Conservation (phyloP, 2,797 vertebrate species). For the Prunella strophiata region DNA sequence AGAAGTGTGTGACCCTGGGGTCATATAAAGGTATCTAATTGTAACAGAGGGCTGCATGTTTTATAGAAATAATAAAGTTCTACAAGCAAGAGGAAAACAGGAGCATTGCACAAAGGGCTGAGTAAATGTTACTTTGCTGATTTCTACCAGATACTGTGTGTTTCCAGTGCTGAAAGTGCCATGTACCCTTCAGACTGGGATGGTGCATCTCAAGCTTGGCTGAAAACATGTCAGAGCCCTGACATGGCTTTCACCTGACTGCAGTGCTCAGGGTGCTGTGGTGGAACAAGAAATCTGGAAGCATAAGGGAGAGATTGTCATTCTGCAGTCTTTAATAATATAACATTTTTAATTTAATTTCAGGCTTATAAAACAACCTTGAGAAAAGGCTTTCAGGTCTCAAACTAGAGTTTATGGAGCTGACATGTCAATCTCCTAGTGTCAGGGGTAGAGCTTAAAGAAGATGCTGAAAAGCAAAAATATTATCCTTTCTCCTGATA, state of each 20-base stretch:
- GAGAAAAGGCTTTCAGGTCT: neutral
- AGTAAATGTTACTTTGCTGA: neutral
- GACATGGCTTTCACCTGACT: neutral
- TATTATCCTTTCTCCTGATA: neutral
- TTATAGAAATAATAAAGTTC: neutral
- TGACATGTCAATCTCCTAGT: neutral
- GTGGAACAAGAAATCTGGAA: neutral
- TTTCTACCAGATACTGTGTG: neutral
- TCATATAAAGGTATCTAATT: neutral
- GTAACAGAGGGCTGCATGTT: neutral
- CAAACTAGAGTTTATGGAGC: neutral
- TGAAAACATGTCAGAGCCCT: neutral
- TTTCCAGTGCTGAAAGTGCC: neutral
- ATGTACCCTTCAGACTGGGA: neutral
- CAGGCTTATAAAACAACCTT: neutral
- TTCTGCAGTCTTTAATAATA: neutral
- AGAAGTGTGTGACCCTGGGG: neutral
- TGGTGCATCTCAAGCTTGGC: neutral
- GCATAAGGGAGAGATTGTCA: neutral
- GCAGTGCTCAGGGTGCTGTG: neutral
- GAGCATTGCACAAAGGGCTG: neutral
- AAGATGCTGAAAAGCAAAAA: neutral
- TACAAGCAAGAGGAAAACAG: neutral
- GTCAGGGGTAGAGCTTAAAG: neutral
- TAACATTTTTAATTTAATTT: neutral